These are phyloP conservation scores for Sternotherus odoratus DNA, from an alignment of 2,797 vertebrate species.

Conservation along the genomic window DNA sequence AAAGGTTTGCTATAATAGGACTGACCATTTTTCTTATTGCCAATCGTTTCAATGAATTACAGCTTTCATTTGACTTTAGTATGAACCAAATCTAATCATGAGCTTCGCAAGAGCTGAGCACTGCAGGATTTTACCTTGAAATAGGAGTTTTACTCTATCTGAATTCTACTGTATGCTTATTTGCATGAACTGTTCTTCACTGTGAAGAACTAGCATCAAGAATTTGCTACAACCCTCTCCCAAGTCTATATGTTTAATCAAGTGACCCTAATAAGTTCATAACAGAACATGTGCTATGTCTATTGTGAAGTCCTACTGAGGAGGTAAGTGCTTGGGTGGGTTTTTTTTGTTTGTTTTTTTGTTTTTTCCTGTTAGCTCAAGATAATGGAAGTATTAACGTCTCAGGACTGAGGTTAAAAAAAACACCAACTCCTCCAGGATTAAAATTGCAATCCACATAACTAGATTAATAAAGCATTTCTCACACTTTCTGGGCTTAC, in stretches of 20 bases:
- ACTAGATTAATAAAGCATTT: not conserved
- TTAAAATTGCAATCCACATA: not conserved
- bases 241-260: not conserved
- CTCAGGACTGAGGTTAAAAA: not conserved
- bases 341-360: not conserved
- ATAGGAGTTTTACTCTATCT: constrained; percentile 9
- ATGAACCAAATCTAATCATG: constrained; percentile 36
- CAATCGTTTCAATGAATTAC: not conserved
- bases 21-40: not conserved
- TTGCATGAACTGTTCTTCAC: constrained; percentile 8
- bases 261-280: not conserved
- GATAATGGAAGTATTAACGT: not conserved
- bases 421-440: not conserved
- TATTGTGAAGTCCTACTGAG: not conserved
- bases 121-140: not conserved
- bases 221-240: not conserved
- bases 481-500: not conserved
- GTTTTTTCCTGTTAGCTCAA: not conserved
- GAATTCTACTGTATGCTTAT: not conserved
- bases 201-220: not conserved
- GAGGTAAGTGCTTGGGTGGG: not conserved
- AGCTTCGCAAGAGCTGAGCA: constrained; percentile 9
- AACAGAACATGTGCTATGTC: not conserved
- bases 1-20: not conserved
- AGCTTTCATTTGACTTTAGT: constrained; percentile 43